Evolutionary conservation across 2,797 vertebrate genomes (phyloP).

Genomic region (Ciconia nigra): DNA sequence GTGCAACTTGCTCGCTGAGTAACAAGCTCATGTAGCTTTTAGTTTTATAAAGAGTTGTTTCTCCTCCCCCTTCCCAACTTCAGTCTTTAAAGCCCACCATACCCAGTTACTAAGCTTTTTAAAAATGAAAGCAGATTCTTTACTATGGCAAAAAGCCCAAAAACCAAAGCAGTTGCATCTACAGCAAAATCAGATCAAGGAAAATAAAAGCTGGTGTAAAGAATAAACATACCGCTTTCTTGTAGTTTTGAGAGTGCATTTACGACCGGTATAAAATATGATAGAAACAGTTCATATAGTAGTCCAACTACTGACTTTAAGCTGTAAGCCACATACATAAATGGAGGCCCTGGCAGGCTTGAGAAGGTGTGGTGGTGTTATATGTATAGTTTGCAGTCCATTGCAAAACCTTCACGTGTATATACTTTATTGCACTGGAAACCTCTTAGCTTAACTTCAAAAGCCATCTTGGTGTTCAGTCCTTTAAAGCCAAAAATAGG

Average conservation of each 20-base stretch:
- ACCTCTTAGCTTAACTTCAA: constrained; percentile 86
- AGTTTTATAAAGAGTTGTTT: background rate
- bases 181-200: constrained; percentile 81
- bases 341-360: constrained; percentile 86
- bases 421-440: constrained; percentile 83
- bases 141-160: constrained; percentile 70
- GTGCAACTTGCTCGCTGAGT: constrained; percentile 1
- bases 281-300: constrained; percentile 93
- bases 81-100: constrained; percentile 29
- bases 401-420: constrained; percentile 85
- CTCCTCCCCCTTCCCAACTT: background rate
- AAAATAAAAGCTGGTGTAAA: constrained; percentile 89
- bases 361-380: constrained; percentile 84
- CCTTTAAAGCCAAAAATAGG: constrained; percentile 84
- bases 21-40: background rate
- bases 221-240: constrained; percentile 98
- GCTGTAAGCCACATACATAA: constrained; percentile 87
- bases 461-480: constrained; percentile 88
- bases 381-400: constrained; percentile 86
- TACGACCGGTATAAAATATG: constrained; percentile 90
- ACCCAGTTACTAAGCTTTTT: constrained; percentile 23
- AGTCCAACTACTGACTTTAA: constrained; percentile 95
- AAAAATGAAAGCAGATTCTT: constrained; percentile 24
- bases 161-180: constrained; percentile 79
- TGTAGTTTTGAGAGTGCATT: constrained; percentile 92